A percentile compares a stretch with the other conserved stretches of the same genome.
phyloP scores from a whole-genome alignment of 2,113 vertebrate genomes.

The Stegostoma tigrinum region DNA sequence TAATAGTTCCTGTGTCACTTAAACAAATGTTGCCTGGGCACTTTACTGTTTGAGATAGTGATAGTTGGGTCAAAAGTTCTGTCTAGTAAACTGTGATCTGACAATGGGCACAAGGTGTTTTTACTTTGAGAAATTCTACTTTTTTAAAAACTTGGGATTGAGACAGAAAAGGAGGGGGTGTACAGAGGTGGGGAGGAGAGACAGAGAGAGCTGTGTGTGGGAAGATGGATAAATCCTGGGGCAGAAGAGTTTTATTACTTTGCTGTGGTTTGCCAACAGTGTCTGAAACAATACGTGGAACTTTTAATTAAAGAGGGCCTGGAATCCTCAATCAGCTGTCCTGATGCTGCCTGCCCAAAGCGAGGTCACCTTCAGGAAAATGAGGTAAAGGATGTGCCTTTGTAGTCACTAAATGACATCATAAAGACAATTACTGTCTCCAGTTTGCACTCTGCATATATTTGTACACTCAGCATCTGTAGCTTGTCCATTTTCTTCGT shows the following conservation, averaged over 20 bases:
- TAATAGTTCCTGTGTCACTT: neutral
- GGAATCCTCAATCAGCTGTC: constrained; percentile 92
- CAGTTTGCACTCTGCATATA: neutral
- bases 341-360: constrained; percentile 91
- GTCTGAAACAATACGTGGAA: constrained; percentile 97
- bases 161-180: no score
- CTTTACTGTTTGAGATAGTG: neutral
- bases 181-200: no score
- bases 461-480: neutral
- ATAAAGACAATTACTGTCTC: neutral
- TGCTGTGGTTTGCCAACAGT: constrained; percentile 58
- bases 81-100: neutral
- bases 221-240: neutral
- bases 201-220: neutral
- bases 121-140: neutral
- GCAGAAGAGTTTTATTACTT: neutral
- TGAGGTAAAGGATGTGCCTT: constrained; percentile 60
- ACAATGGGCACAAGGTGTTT: neutral
- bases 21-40: neutral
- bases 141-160: neutral
- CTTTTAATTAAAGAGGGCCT: constrained; percentile 96
- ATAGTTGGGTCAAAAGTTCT: neutral
- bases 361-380: constrained; percentile 87
- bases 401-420: neutral
- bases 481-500: neutral